Evolutionary conservation across 2,113 vertebrate species (phyloP).

Genomic region (Rousettus leschenaultii): DNA sequence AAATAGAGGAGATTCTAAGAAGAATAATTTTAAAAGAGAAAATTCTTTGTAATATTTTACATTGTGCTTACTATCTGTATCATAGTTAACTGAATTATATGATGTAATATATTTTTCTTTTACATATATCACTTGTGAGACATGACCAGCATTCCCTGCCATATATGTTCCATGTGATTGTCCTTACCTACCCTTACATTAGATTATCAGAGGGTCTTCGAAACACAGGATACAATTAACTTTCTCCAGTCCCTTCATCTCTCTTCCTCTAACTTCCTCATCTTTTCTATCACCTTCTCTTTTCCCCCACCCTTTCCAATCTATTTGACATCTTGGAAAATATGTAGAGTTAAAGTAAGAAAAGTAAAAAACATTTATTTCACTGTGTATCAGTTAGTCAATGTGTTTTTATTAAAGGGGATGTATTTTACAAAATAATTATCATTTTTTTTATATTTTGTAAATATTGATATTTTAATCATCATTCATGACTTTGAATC

Average conservation of each 20-base stretch:
- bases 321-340: neutral
- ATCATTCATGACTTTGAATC: conserved; percentile 5
- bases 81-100: neutral
- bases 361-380: neutral
- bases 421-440: neutral
- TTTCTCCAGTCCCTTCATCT: neutral
- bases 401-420: neutral
- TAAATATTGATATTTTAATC: conserved; percentile 22
- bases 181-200: neutral
- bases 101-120: neutral
- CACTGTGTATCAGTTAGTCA: neutral
- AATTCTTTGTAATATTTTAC: neutral
- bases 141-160: neutral
- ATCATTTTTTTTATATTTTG: neutral
- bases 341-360: neutral
- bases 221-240: neutral
- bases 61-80: neutral
- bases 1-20: neutral
- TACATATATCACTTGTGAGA: neutral
- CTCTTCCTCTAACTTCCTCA: neutral
- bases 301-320: neutral
- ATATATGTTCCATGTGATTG: neutral
- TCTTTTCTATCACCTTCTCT: neutral
- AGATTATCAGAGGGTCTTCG: neutral
- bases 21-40: neutral